A percentile compares a stretch with the other conserved stretches of the same genome.
These are phyloP conservation scores for Dromius quadrimaculatus DNA, from an alignment of 2,888 invertebrate species.

Conservation along the genomic window DNA sequence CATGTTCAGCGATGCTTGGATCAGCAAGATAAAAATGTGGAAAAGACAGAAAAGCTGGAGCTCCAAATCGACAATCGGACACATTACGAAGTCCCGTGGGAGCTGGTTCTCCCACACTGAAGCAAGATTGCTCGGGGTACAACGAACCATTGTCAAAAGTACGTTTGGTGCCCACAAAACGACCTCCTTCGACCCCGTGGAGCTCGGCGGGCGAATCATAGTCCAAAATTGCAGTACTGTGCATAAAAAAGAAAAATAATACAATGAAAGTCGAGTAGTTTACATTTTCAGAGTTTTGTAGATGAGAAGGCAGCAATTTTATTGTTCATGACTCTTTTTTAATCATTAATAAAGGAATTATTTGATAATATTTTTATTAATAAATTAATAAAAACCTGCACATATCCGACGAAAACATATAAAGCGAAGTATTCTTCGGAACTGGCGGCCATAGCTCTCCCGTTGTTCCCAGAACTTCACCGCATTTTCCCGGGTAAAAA, in stretches of 20 bases:
- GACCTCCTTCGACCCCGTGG: conserved; percentile 69
- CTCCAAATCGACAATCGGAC: conserved; percentile 79
- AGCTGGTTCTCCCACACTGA: conserved; percentile 66
- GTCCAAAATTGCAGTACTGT: conserved; percentile 65
- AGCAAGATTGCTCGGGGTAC: conserved; percentile 75
- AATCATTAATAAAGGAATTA: too few relatives aligned
- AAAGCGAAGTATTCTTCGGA: conserved; percentile 69
- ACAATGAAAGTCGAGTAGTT: too few relatives aligned
- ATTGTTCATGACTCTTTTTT: too few relatives aligned
- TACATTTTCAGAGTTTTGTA: too few relatives aligned
- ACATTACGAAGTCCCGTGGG: conserved; percentile 78
- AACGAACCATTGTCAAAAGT: conserved; percentile 80
- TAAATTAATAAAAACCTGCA: too few relatives aligned
- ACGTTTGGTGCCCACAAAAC: conserved; percentile 72
- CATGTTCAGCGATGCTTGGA: conserved; percentile 71
- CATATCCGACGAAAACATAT: conserved; percentile 81
- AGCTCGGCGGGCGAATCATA: conserved; percentile 62
- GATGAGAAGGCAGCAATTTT: too few relatives aligned
- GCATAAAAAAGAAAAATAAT: too few relatives aligned
- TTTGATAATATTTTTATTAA: too few relatives aligned
- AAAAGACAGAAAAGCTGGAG: conserved; percentile 85
- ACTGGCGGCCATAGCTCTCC: conserved; percentile 87
- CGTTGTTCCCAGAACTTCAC: conserved; percentile 77
- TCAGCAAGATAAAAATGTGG: conserved; percentile 87
- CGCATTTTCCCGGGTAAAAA: conserved; percentile 74